Base-by-base conservation (phyloP, 2,113 vertebrate species). In the Xenotilapia leptura region DNA sequence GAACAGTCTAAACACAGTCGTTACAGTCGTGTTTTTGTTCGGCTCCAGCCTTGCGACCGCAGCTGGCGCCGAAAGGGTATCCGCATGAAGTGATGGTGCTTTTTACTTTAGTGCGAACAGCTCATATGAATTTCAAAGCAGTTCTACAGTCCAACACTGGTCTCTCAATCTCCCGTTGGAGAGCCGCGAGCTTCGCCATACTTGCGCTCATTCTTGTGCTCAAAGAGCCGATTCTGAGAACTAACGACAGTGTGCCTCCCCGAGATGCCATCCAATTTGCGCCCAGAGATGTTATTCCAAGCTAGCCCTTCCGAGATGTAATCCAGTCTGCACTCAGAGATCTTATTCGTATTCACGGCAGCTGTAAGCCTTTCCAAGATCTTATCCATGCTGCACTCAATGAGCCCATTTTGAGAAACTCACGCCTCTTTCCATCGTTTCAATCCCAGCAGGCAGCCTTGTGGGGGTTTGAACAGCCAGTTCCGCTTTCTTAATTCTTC, bases 41-140 rank as follows among this genome's bases (percentile, higher is more conserved):
- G 1, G 15, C 15, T 8, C 7, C 45, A 3, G 15, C 15, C 45
- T 47, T 49, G 45, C 0, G 7, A 17, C 15, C 7, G 15, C 45
- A 17, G 1, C 45, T 49, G 47, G 4, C 3, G 0, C 47, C 15
- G 0, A 49, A 3, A 4, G 45, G 7, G 47, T 49, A 9, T 19
- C 47, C 15, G 4, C 0, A 17, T 49, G 15, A 49, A 49, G 47
- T 49, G 7, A 49, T 49, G 47, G 15, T 49, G 7, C 1, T 49
- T 49, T 49, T 49, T 49, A 49, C 47, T 49, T 49, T 49, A 49
- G 47, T 49, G 47, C 0, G 15, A 19, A 49, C 47, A 51, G 17
- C 49, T 51, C 17, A 51, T 51, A 51, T n/a, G 8, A 51, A 51
- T 51, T 51, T 51, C 49, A 51, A 9, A 51, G 49, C 5, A 5